These are phyloP conservation scores for Triplophysa rosa DNA, from an alignment of 2,113 vertebrate species.

Conservation along the genomic window DNA sequence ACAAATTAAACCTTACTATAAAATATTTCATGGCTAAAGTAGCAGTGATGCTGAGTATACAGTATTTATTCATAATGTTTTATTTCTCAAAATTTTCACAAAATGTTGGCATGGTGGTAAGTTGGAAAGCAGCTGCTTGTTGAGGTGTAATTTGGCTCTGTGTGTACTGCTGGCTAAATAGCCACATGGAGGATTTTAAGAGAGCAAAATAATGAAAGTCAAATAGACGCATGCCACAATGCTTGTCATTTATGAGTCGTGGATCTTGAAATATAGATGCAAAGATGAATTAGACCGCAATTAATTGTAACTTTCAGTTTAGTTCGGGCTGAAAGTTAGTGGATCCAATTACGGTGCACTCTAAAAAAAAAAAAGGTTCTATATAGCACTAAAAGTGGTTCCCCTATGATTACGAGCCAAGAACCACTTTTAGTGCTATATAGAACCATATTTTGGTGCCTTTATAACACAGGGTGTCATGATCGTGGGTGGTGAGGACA, in stretches of 20 bases:
- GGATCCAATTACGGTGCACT: too few species aligned
- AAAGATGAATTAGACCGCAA: background rate
- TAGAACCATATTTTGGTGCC: too few species aligned
- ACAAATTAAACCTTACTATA: too few species aligned
- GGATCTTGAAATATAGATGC: constrained; percentile 1
- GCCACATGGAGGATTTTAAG: background rate
- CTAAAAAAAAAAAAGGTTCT: too few species aligned
- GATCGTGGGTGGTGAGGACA: too few species aligned
- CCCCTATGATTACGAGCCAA: too few species aligned
- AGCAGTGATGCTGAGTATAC: too few species aligned
- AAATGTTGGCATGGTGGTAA: background rate
- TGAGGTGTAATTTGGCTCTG: background rate
- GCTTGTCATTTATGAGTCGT: background rate
- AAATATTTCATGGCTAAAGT: background rate
- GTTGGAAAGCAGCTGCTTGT: background rate
- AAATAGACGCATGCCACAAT: background rate
- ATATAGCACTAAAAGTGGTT: too few species aligned
- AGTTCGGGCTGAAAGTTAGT: background rate
- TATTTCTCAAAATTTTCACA: background rate
- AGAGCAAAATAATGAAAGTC: background rate
- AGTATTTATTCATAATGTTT: background rate
- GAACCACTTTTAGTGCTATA: too few species aligned
- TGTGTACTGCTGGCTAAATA: background rate
- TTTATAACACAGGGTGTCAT: too few species aligned
- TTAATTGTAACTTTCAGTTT: background rate